Evolutionary conservation across 2,113 vertebrate genomes (phyloP), one percentile per base, ranked within the genome.

Genomic region (Candoia aspera): DNA sequence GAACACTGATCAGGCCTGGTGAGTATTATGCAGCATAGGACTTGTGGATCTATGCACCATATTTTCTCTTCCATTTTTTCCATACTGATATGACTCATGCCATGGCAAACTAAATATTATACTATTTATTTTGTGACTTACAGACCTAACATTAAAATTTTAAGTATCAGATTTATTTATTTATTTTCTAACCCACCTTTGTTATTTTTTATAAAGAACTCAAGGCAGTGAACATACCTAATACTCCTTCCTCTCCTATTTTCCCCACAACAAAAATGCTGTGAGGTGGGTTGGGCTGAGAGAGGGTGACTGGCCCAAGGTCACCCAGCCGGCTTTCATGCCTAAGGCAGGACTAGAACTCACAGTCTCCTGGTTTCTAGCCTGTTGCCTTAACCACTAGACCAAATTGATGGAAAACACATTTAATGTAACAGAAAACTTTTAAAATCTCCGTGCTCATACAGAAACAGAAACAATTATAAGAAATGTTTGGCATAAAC

Each of bases 341-440:
- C 42, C 42, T 42, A 42, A 42, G 42, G 42, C 42, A 3, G 42
- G 42, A 42, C 42, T 42, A 42, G 42, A 42, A 42, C 42, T 42
- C 42, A 2, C 42, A 42, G 42, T 42, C 42, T 42, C 42, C 42
- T 42, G 42, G 42, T 42, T 42, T 42, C 42, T 42, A 42, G 3
- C 42, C 42, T 42, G 42, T 2, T 42, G 42, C 42, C 42, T 42
- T 42, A 42, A 42, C 42, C 42, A 42, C 42, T 42, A 42, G 42
- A 42, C 42, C 42, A 42, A 42, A 42, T 3, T 90, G 93, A 96
- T 88, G 92, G 93, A 94, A 96, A 95, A 89, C 68, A 91, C 91
- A 91, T 91, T 95, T 88, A 90, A 84, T 91, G 95, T 95, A 87
- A 85, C 90, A 89, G 64, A 90, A 94, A 91, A 85, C 49, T 49